A percentile compares a stretch with the other conserved stretches of the same genome.
Evolutionary conservation across 2,797 vertebrate species (phyloP).

Genomic region (Oryzias dopingdopingensis): DNA sequence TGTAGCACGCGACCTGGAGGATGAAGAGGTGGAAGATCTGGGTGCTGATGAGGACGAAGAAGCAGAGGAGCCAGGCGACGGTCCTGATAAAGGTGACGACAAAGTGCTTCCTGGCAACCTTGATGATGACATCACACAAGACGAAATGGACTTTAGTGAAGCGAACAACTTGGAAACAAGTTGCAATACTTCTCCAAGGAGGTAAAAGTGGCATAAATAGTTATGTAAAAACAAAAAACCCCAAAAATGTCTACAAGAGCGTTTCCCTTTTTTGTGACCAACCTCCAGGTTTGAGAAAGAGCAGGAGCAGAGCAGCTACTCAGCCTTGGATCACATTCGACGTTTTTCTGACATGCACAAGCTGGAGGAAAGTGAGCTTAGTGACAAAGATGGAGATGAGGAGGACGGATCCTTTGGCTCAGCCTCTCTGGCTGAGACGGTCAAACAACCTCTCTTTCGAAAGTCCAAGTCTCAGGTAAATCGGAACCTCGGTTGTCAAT

Average conservation of each 20-base stretch:
- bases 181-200: slow-evolving; percentile 87
- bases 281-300: slow-evolving; percentile 85
- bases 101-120: slow-evolving; percentile 74
- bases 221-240: background rate
- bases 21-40: slow-evolving; percentile 89
- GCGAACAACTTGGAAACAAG: slow-evolving; percentile 84
- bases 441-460: slow-evolving; percentile 95
- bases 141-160: slow-evolving; percentile 86
- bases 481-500: background rate
- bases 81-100: slow-evolving; percentile 76
- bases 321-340: slow-evolving; percentile 94
- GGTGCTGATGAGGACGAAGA: slow-evolving; percentile 91
- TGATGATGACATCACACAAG: slow-evolving; percentile 77
- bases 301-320: slow-evolving; percentile 86
- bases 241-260: background rate
- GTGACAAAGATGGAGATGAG: slow-evolving; percentile 83
- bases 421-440: slow-evolving; percentile 85
- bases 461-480: slow-evolving; percentile 99
- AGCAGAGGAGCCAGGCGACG: slow-evolving; percentile 77
- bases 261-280: slow-evolving; percentile 2
- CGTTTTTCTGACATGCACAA: slow-evolving; percentile 94
- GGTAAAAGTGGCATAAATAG: slow-evolving; percentile 66
- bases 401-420: slow-evolving; percentile 87
- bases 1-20: slow-evolving; percentile 86
- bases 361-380: slow-evolving; percentile 90